phyloP scores from a whole-genome alignment of 2,113 vertebrate species.

The Hemiscyllium ocellatum region DNA sequence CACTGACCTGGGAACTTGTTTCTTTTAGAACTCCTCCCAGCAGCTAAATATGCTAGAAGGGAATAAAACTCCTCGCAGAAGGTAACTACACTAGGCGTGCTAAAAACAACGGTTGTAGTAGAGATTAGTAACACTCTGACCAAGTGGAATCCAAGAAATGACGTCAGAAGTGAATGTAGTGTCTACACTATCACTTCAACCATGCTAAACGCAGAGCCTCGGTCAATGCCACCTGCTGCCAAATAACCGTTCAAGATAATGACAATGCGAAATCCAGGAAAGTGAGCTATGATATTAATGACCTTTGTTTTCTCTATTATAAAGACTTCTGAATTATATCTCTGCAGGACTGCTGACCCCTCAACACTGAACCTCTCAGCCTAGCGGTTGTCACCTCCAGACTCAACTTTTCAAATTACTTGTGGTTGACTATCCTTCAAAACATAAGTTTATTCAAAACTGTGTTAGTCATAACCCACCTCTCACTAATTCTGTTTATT shows the following conservation, averaged over 20 bases:
- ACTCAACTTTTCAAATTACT: neutral
- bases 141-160: neutral
- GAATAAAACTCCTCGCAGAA: neutral
- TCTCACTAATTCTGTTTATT: neutral
- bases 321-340: neutral
- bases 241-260: neutral
- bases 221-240: neutral
- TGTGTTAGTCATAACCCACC: neutral
- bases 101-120: neutral
- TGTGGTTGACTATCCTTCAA: slow-evolving; percentile 41
- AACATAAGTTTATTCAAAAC: neutral
- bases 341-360: neutral
- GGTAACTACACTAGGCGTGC: neutral
- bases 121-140: neutral
- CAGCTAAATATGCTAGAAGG: neutral
- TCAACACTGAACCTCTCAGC: neutral
- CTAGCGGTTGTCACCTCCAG: slow-evolving; percentile 36
- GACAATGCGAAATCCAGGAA: neutral
- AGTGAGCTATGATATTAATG: neutral
- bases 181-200: neutral
- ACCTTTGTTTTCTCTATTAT: slow-evolving; percentile 4
- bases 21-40: neutral
- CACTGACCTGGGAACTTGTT: neutral
- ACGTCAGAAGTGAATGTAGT: neutral
- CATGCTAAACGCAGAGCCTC: neutral